Percentiles rank a stretch among this genome's conserved stretches.
Evolutionary conservation across 2,888 invertebrate genomes (phyloP).

Genomic region (Lepidonotus clava): DNA sequence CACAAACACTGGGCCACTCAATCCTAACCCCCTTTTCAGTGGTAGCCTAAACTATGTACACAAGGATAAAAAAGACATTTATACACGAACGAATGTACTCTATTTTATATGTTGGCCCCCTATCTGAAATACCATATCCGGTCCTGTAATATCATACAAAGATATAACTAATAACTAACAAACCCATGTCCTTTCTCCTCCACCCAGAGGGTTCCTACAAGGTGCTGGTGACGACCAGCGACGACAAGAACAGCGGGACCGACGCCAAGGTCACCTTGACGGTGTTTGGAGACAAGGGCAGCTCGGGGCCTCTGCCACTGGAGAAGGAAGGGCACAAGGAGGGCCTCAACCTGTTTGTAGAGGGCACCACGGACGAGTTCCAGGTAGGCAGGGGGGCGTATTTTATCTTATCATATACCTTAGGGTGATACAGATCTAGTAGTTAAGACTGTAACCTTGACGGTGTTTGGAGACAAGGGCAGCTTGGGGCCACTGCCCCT

Average conservation of each 20-base stretch:
- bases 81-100: background rate
- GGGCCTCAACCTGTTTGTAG: conserved; percentile 68
- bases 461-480: conserved; percentile 75
- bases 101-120: background rate
- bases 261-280: conserved; percentile 75
- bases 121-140: no score
- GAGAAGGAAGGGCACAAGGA: conserved; percentile 65
- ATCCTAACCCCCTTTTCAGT: no score
- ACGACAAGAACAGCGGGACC: conserved; percentile 70
- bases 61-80: background rate
- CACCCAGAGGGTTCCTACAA: conserved; percentile 71
- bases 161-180: background rate
- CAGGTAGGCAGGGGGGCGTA: conserved; percentile 72
- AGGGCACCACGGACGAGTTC: conserved; percentile 75
- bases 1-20: no score
- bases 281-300: conserved; percentile 75
- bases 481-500: conserved; percentile 72
- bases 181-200: background rate
- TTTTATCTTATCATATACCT: no score
- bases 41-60: background rate
- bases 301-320: conserved; percentile 71
- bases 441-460: conserved; percentile 75
- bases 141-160: background rate
- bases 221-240: conserved; percentile 69
- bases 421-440: no score